phyloP scores from a whole-genome alignment of 2,888 invertebrate species.

The Bimastos eiseni region DNA sequence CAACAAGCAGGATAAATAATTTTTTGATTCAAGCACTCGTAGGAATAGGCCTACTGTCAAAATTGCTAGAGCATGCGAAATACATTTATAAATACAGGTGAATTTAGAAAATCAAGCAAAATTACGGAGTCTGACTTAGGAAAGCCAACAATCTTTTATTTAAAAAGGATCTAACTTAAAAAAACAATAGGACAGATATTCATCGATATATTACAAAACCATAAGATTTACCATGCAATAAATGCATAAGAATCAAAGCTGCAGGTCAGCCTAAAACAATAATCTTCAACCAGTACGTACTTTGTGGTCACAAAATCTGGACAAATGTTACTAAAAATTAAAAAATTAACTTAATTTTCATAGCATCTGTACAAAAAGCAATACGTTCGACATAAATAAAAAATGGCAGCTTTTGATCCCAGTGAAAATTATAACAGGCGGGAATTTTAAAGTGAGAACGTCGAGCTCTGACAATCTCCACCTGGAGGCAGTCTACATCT shows the following conservation, averaged over 20 bases:
- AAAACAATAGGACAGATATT: neutral
- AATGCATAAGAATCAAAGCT: neutral
- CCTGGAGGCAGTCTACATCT: neutral
- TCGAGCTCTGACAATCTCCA: neutral
- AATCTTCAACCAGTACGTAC: neutral
- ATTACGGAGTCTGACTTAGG: neutral
- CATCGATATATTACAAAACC: neutral
- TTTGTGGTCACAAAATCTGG: neutral
- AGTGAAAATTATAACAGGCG: neutral
- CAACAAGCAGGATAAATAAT: neutral
- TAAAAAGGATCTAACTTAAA: neutral
- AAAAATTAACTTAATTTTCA: neutral
- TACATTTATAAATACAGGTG: neutral
- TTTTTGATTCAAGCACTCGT: neutral
- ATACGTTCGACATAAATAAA: neutral
- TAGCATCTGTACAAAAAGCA: neutral
- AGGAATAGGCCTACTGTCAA: too few species aligned
- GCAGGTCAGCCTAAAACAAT: neutral
- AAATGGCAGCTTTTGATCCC: neutral
- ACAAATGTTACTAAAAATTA: neutral
- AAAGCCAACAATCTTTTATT: neutral
- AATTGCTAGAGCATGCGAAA: neutral
- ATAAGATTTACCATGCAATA: neutral
- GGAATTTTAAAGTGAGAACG: neutral
- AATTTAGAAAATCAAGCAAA: neutral